Conservation (phyloP, 1,140 invertebrate genomes). For the Lycorma delicatula region DNA sequence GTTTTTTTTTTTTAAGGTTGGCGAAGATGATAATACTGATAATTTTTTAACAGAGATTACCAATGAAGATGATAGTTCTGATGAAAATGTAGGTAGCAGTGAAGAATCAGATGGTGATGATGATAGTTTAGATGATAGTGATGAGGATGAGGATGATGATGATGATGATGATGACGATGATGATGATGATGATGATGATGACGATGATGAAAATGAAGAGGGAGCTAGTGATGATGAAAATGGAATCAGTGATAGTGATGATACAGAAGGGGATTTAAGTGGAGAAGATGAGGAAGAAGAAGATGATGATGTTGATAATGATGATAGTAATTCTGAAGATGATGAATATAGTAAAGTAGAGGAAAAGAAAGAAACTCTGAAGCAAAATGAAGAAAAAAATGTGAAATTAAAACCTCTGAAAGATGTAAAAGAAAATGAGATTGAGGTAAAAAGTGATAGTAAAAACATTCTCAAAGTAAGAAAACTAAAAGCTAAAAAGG, state of each 20-base stretch:
- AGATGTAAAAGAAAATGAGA: not conserved
- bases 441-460: not conserved
- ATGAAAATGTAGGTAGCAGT: slow-evolving; percentile 35
- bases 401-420: slow-evolving; percentile 3
- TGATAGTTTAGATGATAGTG: slow-evolving; percentile 41
- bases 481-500: slow-evolving; percentile 18
- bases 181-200: slow-evolving; percentile 27
- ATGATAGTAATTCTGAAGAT: slow-evolving; percentile 27
- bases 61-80: slow-evolving; percentile 41
- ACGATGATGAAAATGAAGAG: slow-evolving; percentile 17
- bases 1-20: too few relatives aligned
- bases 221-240: slow-evolving; percentile 21
- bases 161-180: slow-evolving; percentile 29
- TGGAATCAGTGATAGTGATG: slow-evolving; percentile 15
- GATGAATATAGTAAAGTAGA: slow-evolving; percentile 31
- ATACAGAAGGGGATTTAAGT: slow-evolving; percentile 11
- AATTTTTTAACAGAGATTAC: too few relatives aligned
- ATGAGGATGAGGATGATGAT: slow-evolving; percentile 28
- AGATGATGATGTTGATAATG: slow-evolving; percentile 17
- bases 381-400: slow-evolving; percentile 11
- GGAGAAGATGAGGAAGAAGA: slow-evolving; percentile 18
- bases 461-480: not conserved
- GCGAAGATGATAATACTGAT: too few relatives aligned
- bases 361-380: slow-evolving; percentile 21
- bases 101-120: slow-evolving; percentile 20